Percentiles rank a stretch among this genome's conserved stretches.
Conservation (phyloP, 2,113 vertebrate genomes). For the Ceyx margarethae region DNA sequence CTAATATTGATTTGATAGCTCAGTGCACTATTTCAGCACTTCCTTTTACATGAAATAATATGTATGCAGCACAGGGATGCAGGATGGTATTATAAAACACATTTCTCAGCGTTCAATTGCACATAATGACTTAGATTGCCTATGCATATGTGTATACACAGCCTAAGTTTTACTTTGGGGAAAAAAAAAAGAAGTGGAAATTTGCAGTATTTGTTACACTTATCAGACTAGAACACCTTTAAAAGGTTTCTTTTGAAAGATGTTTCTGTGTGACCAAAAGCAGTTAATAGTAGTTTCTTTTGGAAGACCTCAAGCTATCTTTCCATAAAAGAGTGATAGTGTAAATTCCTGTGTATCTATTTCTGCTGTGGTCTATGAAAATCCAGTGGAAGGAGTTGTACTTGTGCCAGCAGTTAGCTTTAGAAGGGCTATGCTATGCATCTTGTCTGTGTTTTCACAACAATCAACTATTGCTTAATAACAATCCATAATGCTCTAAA, state of each 20-base stretch:
- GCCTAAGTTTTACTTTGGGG: neutral
- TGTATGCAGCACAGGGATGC: neutral
- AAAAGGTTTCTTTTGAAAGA: neutral
- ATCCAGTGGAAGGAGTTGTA: neutral
- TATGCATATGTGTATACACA: neutral
- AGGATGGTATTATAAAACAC: neutral
- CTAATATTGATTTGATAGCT: neutral
- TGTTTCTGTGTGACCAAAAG: neutral
- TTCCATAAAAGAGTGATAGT: neutral
- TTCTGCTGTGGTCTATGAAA: neutral
- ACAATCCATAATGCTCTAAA: slow-evolving; percentile 52
- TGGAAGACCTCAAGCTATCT: neutral
- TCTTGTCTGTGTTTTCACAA: slow-evolving; percentile 11
- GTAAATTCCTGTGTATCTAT: neutral
- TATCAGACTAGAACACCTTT: slow-evolving; percentile 40
- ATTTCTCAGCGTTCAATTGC: slow-evolving; percentile 20
- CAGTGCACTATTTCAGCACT: neutral
- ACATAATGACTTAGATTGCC: slow-evolving; percentile 1
- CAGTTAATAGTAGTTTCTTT: slow-evolving; percentile 9
- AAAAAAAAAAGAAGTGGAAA: neutral
- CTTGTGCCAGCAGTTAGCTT: neutral
- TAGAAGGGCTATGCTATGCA: neutral
- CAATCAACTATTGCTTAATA: slow-evolving; percentile 23
- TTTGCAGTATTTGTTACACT: slow-evolving; percentile 24
- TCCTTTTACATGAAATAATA: neutral